These are phyloP conservation scores for Micronycteris hirsuta DNA, from an alignment of 2,113 vertebrate genomes.

Conservation along the genomic window DNA sequence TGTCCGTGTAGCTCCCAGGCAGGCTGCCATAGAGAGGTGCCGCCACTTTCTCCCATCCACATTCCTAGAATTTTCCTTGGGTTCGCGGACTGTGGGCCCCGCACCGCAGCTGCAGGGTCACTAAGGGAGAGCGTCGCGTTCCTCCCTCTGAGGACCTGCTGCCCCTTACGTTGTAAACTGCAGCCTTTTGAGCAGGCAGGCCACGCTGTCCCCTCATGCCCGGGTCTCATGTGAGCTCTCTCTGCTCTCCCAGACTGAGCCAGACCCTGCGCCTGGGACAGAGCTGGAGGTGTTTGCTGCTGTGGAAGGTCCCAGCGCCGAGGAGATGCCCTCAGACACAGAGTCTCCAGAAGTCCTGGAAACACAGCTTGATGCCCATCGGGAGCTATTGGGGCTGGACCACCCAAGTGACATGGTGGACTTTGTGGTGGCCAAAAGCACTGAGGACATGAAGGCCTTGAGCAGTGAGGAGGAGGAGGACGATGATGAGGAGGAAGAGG, in stretches of 20 bases:
- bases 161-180: neutral
- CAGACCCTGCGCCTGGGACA: neutral
- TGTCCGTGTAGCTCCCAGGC: neutral
- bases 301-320: conserved; percentile 19
- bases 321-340: conserved; percentile 52
- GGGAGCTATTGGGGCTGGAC: conserved; percentile 62
- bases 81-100: neutral
- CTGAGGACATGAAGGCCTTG: conserved; percentile 83
- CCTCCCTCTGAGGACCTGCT: neutral
- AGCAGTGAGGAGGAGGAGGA: conserved; percentile 88
- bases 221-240: neutral
- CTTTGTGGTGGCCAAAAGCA: conserved; percentile 48
- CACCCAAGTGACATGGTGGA: conserved; percentile 52
- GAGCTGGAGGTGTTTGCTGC: conserved; percentile 29
- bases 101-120: neutral
- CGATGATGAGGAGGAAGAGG: conserved; percentile 80
- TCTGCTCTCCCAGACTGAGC: conserved; percentile 23
- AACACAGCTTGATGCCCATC: conserved; percentile 34
- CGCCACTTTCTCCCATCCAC: accelerated
- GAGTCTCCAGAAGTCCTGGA: conserved; percentile 27
- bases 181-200: neutral
- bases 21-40: neutral
- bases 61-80: neutral
- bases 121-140: neutral
- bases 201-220: accelerated